Conservation (phyloP, 2,113 vertebrate genomes). For the Archilochus colubris region DNA sequence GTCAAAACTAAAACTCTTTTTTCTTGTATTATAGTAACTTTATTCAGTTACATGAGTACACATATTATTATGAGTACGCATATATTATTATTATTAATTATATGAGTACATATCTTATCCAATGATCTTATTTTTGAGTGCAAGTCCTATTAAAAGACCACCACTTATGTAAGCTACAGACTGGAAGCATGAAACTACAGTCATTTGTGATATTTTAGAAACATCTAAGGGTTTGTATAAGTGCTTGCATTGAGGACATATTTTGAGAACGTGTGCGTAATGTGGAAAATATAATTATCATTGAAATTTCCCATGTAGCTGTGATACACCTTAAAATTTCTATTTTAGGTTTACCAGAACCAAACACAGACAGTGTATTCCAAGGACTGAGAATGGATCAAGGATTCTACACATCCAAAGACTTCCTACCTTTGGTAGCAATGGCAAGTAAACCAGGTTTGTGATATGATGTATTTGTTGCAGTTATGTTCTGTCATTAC, state of each 20-base stretch:
- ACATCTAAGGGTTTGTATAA: not conserved
- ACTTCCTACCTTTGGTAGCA: conserved; percentile 89
- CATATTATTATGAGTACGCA: not conserved
- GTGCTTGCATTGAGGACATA: not conserved
- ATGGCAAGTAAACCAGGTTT: conserved; percentile 90
- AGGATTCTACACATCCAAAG: conserved; percentile 93
- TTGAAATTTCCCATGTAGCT: not conserved
- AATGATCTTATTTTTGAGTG: not conserved
- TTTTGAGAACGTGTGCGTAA: not conserved
- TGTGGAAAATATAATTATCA: not conserved
- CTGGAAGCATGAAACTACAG: not conserved
- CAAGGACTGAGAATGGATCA: conserved; percentile 82
- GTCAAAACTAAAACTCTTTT: not conserved
- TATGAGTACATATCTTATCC: not conserved
- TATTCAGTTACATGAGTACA: not conserved
- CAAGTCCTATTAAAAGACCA: not conserved
- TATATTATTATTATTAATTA: not conserved
- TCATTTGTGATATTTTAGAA: not conserved
- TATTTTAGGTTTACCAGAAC: conserved; percentile 88
- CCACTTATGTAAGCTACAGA: not conserved
- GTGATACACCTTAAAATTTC: not conserved
- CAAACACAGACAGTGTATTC: conserved; percentile 86
- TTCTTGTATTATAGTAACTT: not conserved
- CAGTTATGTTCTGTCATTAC: not conserved
- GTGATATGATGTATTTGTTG: not conserved